A percentile compares a stretch with the other conserved stretches of the same genome.
Evolutionary conservation across 2,113 vertebrate genomes (phyloP).

Genomic region (Xiphophorus couchianus): DNA sequence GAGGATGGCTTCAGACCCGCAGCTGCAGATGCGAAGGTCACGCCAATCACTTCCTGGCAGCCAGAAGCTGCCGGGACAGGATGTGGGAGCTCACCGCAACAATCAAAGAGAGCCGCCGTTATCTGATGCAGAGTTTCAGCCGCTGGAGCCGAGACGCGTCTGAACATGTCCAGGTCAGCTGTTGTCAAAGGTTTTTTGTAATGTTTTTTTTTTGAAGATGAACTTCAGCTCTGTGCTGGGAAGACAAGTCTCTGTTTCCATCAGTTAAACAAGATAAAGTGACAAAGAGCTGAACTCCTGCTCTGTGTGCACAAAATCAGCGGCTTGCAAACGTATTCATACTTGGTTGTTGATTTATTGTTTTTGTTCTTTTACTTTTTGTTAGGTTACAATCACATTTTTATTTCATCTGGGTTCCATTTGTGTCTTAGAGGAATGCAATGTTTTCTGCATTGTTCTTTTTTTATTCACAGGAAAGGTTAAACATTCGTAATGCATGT

Average conservation of each 20-base stretch:
- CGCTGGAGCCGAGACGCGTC: slow-evolving; percentile 17
- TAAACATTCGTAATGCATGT: neutral
- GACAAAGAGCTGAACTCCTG: neutral
- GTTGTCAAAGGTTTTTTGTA: slow-evolving; percentile 20
- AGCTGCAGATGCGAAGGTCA: neutral
- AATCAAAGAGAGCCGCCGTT: neutral
- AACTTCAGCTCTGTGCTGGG: slow-evolving; percentile 4
- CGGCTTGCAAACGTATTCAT: neutral
- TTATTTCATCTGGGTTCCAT: too few species aligned
- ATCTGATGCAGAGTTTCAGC: neutral
- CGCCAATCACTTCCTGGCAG: neutral
- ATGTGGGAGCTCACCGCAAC: neutral
- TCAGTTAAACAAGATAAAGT: neutral
- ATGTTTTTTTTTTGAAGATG: neutral
- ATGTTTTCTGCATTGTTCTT: too few species aligned
- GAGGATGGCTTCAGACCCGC: neutral
- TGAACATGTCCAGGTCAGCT: slow-evolving; percentile 13
- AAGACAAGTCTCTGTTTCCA: neutral
- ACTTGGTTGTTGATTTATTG: neutral
- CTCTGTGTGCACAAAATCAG: neutral
- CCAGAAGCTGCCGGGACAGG: neutral
- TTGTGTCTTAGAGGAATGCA: neutral
- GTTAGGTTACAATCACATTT: neutral
- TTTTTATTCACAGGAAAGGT: too few species aligned
- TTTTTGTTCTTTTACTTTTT: neutral